Conservation (phyloP, 30 jellyfish, hydroid and myxozoan species). For the Cassiopea xamachana region DNA sequence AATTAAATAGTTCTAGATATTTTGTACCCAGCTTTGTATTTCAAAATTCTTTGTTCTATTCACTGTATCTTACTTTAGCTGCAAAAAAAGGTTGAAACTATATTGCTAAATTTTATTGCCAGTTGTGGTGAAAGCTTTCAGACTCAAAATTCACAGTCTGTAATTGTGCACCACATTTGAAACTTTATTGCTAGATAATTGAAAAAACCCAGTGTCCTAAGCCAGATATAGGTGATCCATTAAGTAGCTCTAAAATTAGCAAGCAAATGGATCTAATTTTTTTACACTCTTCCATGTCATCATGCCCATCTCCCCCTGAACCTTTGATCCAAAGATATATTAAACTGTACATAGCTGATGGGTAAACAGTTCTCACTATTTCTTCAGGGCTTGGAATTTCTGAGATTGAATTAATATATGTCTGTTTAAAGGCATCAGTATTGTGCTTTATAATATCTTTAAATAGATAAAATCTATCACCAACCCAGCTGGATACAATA, state of each 20-base stretch:
- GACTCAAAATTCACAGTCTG: too few relatives aligned
- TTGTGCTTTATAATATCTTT: slow-evolving; percentile 51
- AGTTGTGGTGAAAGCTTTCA: too few relatives aligned
- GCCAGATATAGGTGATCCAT: slow-evolving; percentile 58
- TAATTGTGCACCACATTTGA: neutral
- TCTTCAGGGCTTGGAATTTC: slow-evolving; percentile 69
- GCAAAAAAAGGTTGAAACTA: too few relatives aligned
- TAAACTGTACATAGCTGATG: slow-evolving; percentile 75
- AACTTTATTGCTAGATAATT: neutral
- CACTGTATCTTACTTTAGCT: too few relatives aligned
- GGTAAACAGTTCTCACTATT: slow-evolving; percentile 43
- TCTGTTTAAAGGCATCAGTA: slow-evolving; percentile 39
- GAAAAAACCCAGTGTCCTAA: slow-evolving; percentile 69
- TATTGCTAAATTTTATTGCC: too few relatives aligned
- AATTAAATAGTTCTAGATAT: too few relatives aligned
- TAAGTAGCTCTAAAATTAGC: slow-evolving; percentile 56
- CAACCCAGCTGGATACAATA: slow-evolving; percentile 71
- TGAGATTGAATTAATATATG: slow-evolving; percentile 47
- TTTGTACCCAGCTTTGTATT: too few relatives aligned
- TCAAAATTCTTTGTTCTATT: too few relatives aligned
- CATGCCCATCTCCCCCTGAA: slow-evolving; percentile 37
- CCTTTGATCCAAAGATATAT: slow-evolving; percentile 59
- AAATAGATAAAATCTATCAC: slow-evolving; percentile 56
- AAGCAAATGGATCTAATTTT: slow-evolving; percentile 16
- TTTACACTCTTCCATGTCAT: slow-evolving; percentile 17